phyloP scores from a whole-genome alignment of 2,888 invertebrate genomes.

The Apoderus coryli region DNA sequence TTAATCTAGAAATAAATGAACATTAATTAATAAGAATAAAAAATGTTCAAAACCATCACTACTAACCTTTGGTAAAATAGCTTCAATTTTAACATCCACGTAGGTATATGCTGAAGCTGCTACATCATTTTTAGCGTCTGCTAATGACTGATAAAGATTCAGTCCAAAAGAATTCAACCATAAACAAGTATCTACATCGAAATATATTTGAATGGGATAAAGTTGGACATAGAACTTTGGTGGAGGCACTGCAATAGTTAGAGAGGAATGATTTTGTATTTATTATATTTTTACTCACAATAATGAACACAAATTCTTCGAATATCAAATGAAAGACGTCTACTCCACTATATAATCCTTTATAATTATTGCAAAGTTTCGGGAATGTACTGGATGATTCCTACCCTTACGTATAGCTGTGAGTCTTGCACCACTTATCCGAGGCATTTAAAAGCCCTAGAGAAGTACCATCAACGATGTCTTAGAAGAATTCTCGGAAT shows the following conservation, averaged over 20 bases:
- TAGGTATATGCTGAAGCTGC: slow-evolving; percentile 39
- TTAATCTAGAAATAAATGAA: slow-evolving; percentile 42
- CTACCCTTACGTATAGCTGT: too few relatives aligned
- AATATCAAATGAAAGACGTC: too few relatives aligned
- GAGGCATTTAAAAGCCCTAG: too few relatives aligned
- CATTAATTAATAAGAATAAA: slow-evolving; percentile 3
- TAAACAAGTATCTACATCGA: slow-evolving; percentile 77
- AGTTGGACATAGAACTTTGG: slow-evolving; percentile 84
- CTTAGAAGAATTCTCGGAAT: too few relatives aligned
- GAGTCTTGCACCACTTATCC: too few relatives aligned
- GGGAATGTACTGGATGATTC: too few relatives aligned
- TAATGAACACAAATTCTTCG: too few relatives aligned
- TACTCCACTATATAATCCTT: too few relatives aligned
- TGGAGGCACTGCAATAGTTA: slow-evolving; percentile 73
- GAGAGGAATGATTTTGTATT: too few relatives aligned
- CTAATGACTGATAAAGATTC: slow-evolving; percentile 66
- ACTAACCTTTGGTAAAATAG: slow-evolving; percentile 81
- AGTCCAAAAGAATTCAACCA: slow-evolving; percentile 92
- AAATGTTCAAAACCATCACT: slow-evolving; percentile 6
- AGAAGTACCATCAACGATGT: too few relatives aligned
- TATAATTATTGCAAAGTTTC: too few relatives aligned
- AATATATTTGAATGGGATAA: slow-evolving; percentile 76
- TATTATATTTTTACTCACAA: too few relatives aligned
- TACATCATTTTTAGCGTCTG: slow-evolving; percentile 34
- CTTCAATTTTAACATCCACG: slow-evolving; percentile 79